Percentiles rank a stretch among this genome's conserved stretches.
Conservation (phyloP, 2,113 vertebrate genomes). For the Chaetorhynchus papuensis region DNA sequence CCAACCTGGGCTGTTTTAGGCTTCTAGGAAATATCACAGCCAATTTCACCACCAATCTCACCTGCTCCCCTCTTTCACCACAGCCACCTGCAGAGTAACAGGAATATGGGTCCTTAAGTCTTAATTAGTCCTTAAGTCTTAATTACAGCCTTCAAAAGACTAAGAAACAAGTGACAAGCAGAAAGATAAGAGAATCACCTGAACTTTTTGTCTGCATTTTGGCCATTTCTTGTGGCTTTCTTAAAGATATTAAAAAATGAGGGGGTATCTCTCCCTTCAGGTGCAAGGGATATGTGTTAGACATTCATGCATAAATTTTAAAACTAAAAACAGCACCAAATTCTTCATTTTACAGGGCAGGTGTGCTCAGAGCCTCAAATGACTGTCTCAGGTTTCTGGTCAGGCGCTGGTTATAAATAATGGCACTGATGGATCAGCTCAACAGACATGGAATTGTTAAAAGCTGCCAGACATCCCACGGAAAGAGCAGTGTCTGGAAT, state of each 20-base stretch:
- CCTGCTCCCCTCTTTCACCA: not conserved
- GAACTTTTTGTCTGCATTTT: not conserved
- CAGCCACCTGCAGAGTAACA: not conserved
- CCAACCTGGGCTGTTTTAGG: not conserved
- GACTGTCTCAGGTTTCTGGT: not conserved
- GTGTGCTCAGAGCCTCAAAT: not conserved
- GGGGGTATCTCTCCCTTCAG: not conserved
- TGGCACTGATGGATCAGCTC: not conserved
- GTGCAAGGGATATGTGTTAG: not conserved
- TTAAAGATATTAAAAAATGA: not conserved
- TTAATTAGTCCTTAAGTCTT: not conserved
- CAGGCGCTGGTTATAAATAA: not conserved
- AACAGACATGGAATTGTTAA: not conserved
- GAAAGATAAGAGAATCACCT: not conserved
- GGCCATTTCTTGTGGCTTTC: not conserved
- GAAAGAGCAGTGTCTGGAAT: not conserved
- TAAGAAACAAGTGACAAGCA: not conserved
- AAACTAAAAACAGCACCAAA: not conserved
- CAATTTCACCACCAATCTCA: not conserved
- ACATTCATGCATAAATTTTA: not conserved
- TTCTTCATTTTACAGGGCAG: not conserved
- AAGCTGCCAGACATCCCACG: not conserved
- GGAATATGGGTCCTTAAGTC: too few relatives aligned
- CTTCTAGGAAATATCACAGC: not conserved
- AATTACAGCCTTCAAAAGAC: not conserved